Evolutionary conservation across 2,888 invertebrate species (phyloP), one percentile per base, ranked within the genome.

Genomic region (Tineola bisselliella): DNA sequence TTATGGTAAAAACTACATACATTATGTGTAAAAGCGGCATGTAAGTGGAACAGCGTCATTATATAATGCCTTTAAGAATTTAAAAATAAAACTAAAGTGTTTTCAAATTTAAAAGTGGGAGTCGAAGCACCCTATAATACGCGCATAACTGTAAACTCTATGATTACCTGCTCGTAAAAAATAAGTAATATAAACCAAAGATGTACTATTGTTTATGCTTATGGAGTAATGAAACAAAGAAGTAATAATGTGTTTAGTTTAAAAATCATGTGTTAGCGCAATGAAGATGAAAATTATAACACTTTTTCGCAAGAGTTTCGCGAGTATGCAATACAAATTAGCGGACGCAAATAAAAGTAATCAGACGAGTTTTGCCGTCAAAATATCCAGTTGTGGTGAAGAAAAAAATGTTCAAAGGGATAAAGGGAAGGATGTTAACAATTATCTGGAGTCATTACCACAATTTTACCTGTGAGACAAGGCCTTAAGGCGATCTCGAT

Each of bases 371-470:
- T 48, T 48, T 6, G 17, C 15, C 17, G 2, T 48, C 48, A 15
- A 48, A 48, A 48, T 48, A 8, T 19, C 56, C 56, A 56, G 56
- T 56, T 19, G 18, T 48, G 15, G 18, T 25, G 54, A 18, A 25
- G 44, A 15, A 56, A 58, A 58, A 58, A 58, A 13, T 33, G 12
- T 33, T 17, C 33, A 3, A 33, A 33, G 58, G 19, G 31, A 58
- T 58, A 58, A 58, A 58, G 73, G 70, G 73, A 74, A 81, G 82
- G 81, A 82, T 81, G 81, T 76, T 64, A 67, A 65, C 77, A 77
- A 81, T 82, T 83, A 82, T 75, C 73, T 66, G 66, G 68, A 69
- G 71, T 74, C 75, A 76, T 81, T 79, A 77, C 68, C 64, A 61
- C 63, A 25, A 33, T 13, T 57, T 61, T 61, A 63, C 64, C 61